A percentile compares a stretch with the other conserved stretches of the same genome.
phyloP scores from a whole-genome alignment of 2,113 vertebrate species.

The Passer domesticus region DNA sequence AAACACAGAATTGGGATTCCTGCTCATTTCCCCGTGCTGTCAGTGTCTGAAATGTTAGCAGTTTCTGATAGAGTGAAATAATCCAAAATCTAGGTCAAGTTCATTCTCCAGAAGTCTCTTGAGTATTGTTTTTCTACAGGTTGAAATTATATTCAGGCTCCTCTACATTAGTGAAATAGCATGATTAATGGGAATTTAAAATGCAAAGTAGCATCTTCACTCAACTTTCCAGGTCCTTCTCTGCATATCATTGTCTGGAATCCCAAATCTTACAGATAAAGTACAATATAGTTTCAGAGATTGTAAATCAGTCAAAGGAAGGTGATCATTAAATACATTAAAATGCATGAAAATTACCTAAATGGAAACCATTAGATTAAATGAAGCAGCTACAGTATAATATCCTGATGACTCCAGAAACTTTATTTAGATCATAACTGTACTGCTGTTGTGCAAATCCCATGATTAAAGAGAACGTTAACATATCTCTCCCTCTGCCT shows the following conservation, averaged over 20 bases:
- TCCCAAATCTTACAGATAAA: slow-evolving; percentile 24
- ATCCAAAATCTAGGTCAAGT: slow-evolving; percentile 27
- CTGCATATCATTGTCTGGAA: background rate
- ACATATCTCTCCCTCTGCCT: background rate
- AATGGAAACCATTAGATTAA: slow-evolving; percentile 77
- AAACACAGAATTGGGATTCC: background rate
- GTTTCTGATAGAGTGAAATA: background rate
- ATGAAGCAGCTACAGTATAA: slow-evolving; percentile 73
- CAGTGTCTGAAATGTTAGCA: background rate
- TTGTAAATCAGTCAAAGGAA: slow-evolving; percentile 71
- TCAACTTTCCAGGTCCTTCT: slow-evolving; percentile 1
- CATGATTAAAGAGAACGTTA: slow-evolving; percentile 69
- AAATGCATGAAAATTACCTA: slow-evolving; percentile 78
- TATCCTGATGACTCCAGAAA: slow-evolving; percentile 65
- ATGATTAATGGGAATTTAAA: slow-evolving; percentile 38
- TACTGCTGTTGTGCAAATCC: slow-evolving; percentile 70
- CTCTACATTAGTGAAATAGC: slow-evolving; percentile 15
- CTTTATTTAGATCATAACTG: slow-evolving; percentile 73
- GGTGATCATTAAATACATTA: slow-evolving; percentile 80
- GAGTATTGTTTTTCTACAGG: background rate
- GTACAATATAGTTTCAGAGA: slow-evolving; percentile 44
- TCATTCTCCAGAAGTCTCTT: background rate
- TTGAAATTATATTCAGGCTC: background rate
- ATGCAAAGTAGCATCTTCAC: slow-evolving; percentile 36
- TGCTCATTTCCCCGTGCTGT: background rate